These are phyloP conservation scores for Ophion ellenae DNA, from an alignment of 2,888 invertebrate genomes.

Conservation along the genomic window DNA sequence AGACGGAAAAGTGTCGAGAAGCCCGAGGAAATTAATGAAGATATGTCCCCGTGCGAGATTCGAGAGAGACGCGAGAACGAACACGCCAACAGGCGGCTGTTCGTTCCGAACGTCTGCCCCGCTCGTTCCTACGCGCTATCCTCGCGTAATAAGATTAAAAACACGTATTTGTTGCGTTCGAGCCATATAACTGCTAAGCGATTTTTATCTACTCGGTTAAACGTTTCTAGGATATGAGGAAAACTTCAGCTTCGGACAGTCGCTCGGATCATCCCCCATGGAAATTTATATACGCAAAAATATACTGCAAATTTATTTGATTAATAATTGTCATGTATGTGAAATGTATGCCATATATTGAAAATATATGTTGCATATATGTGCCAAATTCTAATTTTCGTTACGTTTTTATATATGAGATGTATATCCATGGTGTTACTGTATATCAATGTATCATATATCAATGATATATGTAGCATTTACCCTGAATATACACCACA, in stretches of 20 bases:
- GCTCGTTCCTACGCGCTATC: not conserved
- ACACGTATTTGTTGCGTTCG: constrained; percentile 27
- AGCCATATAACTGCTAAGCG: not conserved
- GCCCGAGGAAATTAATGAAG: constrained; percentile 10
- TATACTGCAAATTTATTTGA: too few relatives aligned
- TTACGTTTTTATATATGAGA: too few relatives aligned
- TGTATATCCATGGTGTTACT: too few relatives aligned
- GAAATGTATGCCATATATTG: too few relatives aligned
- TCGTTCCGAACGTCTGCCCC: not conserved
- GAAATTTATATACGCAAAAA: too few relatives aligned
- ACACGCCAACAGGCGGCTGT: not conserved
- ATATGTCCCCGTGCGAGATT: not conserved
- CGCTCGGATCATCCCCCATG: not conserved
- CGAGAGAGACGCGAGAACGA: constrained; percentile 8
- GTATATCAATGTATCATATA: too few relatives aligned
- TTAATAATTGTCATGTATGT: too few relatives aligned
- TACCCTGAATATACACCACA: too few relatives aligned
- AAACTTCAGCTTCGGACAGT: not conserved
- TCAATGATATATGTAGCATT: too few relatives aligned
- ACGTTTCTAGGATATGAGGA: constrained; percentile 15
- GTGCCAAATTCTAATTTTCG: too few relatives aligned
- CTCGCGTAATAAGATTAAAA: constrained; percentile 28
- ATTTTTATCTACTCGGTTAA: constrained; percentile 23
- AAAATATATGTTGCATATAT: too few relatives aligned
- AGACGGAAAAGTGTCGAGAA: constrained; percentile 2